These are phyloP conservation scores for Acanthopleura granulata DNA, from an alignment of 2,888 invertebrate genomes.

Conservation along the genomic window DNA sequence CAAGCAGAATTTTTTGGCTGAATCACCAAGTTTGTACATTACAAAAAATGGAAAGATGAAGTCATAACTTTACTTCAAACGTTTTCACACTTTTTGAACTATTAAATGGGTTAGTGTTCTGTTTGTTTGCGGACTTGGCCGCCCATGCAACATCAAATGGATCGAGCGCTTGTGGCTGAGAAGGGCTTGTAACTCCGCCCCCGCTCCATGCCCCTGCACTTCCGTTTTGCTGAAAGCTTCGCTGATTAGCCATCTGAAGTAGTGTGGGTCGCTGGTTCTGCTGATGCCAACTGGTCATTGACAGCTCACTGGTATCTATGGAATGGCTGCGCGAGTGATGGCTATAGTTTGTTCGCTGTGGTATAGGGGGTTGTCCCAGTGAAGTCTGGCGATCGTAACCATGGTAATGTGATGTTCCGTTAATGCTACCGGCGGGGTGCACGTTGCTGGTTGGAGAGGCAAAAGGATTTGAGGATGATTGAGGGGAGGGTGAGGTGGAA, in stretches of 20 bases:
- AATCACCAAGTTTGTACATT: no score
- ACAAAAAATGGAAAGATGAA: neutral
- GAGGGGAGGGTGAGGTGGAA: slow-evolving; percentile 29
- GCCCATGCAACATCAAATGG: slow-evolving; percentile 91
- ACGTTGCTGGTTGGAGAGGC: neutral
- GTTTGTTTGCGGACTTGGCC: slow-evolving; percentile 74
- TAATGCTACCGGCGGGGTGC: slow-evolving; percentile 14
- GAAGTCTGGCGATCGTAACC: neutral
- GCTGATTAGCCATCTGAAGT: slow-evolving; percentile 67
- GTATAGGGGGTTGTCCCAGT: slow-evolving; percentile 23
- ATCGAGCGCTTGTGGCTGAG: slow-evolving; percentile 70
- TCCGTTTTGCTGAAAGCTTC: slow-evolving; percentile 52
- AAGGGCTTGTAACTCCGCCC: slow-evolving; percentile 32
- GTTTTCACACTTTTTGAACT: slow-evolving; percentile 38
- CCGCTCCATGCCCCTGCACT: slow-evolving; percentile 24
- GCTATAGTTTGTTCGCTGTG: slow-evolving; percentile 72
- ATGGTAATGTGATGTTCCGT: slow-evolving; percentile 23
- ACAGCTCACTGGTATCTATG: slow-evolving; percentile 59
- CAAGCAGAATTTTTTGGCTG: no score
- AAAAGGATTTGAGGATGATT: slow-evolving; percentile 6
- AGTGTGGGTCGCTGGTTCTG: slow-evolving; percentile 48
- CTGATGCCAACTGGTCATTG: slow-evolving; percentile 34
- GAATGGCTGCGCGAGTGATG: slow-evolving; percentile 71
- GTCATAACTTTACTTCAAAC: slow-evolving; percentile 42
- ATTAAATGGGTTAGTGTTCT: slow-evolving; percentile 40